Evolutionary conservation across 2,797 vertebrate species (phyloP).

Genomic region (Spondyliosoma cantharus): DNA sequence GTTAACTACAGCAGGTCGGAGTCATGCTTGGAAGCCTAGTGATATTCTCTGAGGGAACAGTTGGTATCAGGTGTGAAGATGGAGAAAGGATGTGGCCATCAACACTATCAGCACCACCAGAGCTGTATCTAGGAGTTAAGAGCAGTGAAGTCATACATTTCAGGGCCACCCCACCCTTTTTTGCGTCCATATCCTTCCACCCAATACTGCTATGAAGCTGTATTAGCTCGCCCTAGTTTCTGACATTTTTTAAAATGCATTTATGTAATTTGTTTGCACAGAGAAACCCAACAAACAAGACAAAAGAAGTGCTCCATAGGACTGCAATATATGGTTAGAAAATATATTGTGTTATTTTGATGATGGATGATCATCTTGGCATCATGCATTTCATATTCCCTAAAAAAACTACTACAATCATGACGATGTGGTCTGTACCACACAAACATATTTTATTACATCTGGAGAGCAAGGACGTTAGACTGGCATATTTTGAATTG

Average conservation of each 20-base stretch:
- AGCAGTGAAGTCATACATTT: not conserved
- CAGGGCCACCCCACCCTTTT: not conserved
- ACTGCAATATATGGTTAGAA: too few relatives aligned
- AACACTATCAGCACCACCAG: slow-evolving; percentile 1
- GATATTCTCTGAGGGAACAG: not conserved
- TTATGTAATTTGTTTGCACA: not conserved
- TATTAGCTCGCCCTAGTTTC: not conserved
- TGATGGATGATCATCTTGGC: too few relatives aligned
- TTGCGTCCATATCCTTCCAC: not conserved
- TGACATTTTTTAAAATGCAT: not conserved
- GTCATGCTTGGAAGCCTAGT: not conserved
- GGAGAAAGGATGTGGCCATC: not conserved
- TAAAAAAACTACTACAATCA: too few relatives aligned
- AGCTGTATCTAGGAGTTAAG: not conserved
- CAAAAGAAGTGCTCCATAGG: too few relatives aligned
- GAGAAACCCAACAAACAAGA: not conserved
- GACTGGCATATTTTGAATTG: too few relatives aligned
- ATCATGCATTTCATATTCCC: too few relatives aligned
- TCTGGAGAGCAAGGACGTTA: too few relatives aligned
- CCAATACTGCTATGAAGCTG: not conserved
- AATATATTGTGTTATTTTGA: too few relatives aligned
- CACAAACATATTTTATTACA: too few relatives aligned
- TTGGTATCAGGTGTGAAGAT: not conserved
- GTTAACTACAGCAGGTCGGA: not conserved
- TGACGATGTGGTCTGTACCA: too few relatives aligned